phyloP scores from a whole-genome alignment of 2,113 vertebrate species.

The Haliaeetus leucogaster region DNA sequence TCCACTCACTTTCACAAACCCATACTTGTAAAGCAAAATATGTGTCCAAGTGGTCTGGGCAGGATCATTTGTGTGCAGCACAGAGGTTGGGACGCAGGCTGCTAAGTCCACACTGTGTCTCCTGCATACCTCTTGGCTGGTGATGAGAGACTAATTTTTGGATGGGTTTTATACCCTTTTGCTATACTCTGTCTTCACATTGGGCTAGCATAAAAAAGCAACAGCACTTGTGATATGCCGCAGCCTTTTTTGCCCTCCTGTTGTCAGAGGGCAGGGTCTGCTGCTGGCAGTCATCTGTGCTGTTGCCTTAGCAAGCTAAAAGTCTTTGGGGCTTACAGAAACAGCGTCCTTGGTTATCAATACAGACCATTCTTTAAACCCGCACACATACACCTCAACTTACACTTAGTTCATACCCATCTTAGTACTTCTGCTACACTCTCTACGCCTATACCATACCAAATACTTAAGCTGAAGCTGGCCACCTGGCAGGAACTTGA shows the following conservation, averaged over 20 bases:
- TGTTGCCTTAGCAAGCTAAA: background rate
- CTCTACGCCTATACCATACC: background rate
- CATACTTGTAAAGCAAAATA: background rate
- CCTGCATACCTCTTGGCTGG: background rate
- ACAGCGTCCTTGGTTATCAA: background rate
- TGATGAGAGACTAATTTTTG: background rate
- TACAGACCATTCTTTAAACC: background rate
- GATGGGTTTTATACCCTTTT: background rate
- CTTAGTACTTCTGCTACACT: background rate
- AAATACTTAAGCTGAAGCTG: background rate
- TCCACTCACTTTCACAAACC: background rate
- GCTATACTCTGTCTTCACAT: background rate
- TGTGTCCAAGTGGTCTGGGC: background rate
- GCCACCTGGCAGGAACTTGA: background rate
- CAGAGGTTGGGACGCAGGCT: background rate
- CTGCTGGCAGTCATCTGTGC: background rate
- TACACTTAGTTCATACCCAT: background rate
- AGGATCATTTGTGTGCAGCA: background rate
- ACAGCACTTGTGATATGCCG: no score
- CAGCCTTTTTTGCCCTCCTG: background rate
- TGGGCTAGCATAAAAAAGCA: background rate
- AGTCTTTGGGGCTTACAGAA: background rate
- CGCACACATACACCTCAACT: background rate
- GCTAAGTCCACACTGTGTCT: background rate
- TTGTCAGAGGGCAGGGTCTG: background rate